Evolutionary conservation across 1,140 invertebrate species (phyloP).

Genomic region (Drosophila neocordata): DNA sequence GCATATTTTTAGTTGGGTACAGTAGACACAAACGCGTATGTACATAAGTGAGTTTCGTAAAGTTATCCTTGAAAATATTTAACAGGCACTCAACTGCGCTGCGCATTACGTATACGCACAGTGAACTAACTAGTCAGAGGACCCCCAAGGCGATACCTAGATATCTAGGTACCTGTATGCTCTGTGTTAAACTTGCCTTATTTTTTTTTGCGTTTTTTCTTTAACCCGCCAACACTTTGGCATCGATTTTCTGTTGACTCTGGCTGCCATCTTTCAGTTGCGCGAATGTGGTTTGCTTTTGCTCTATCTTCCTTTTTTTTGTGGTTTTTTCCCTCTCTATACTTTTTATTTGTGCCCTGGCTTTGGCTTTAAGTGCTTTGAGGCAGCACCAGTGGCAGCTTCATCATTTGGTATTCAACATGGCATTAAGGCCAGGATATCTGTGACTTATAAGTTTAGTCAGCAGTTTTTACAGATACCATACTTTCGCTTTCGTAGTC

Average conservation of each 20-base stretch:
- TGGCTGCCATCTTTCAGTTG: constrained; percentile 51
- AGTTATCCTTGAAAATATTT: constrained; percentile 80
- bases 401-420: constrained; percentile 78
- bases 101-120: constrained; percentile 75
- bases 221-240: constrained; percentile 67
- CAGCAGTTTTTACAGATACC: constrained; percentile 47
- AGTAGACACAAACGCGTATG: constrained; percentile 6
- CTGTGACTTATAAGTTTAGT: constrained; percentile 81
- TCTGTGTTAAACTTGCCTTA: constrained; percentile 14
- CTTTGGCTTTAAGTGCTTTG: constrained; percentile 9
- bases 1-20: constrained; percentile 17
- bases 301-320: constrained; percentile 61
- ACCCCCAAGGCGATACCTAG: constrained; percentile 58
- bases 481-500: constrained; percentile 43
- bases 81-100: constrained; percentile 66
- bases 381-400: constrained; percentile 26
- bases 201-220: constrained; percentile 45
- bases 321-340: constrained; percentile 27
- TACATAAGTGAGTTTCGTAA: constrained; percentile 55
- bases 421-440: constrained; percentile 79
- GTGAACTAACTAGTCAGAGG: constrained; percentile 62
- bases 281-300: constrained; percentile 65
- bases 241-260: constrained; percentile 64
- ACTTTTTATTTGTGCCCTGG: constrained; percentile 1
- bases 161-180: constrained; percentile 48